phyloP scores from a whole-genome alignment of 2,888 invertebrate genomes.

The Nephrotoma appendiculata region DNA sequence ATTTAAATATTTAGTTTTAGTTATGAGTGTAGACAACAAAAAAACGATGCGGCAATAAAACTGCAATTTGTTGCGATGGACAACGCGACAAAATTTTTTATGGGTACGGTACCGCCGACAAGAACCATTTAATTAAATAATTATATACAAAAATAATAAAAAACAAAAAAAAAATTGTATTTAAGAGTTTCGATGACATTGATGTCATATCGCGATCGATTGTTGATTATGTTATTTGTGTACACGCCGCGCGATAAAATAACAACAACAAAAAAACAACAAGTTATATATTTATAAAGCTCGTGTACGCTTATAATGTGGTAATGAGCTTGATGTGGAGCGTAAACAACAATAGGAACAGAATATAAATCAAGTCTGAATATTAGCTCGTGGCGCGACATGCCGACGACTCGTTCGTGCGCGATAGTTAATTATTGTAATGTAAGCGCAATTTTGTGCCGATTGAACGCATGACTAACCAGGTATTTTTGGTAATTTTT shows the following conservation, averaged over 20 bases:
- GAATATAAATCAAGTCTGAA: background rate
- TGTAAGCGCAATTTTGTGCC: background rate
- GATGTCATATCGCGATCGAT: background rate
- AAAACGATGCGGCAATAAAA: background rate
- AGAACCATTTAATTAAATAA: background rate
- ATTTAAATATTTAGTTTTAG: background rate
- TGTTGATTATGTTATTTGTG: background rate
- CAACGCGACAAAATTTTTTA: background rate
- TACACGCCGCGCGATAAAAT: background rate
- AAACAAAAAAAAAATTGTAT: background rate
- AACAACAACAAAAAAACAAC: background rate
- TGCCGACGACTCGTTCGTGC: background rate
- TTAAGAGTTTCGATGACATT: background rate
- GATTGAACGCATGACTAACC: background rate
- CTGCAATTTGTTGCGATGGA: background rate
- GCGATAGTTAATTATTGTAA: background rate
- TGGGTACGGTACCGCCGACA: background rate
- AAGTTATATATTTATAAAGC: background rate
- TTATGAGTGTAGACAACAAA: background rate
- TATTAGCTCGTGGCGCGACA: background rate
- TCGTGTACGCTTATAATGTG: background rate
- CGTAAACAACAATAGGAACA: background rate
- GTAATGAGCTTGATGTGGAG: background rate
- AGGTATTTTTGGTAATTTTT: background rate
- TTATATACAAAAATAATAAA: background rate